phyloP scores from a whole-genome alignment of 2,797 vertebrate genomes.

The Hozukius guyotensis region DNA sequence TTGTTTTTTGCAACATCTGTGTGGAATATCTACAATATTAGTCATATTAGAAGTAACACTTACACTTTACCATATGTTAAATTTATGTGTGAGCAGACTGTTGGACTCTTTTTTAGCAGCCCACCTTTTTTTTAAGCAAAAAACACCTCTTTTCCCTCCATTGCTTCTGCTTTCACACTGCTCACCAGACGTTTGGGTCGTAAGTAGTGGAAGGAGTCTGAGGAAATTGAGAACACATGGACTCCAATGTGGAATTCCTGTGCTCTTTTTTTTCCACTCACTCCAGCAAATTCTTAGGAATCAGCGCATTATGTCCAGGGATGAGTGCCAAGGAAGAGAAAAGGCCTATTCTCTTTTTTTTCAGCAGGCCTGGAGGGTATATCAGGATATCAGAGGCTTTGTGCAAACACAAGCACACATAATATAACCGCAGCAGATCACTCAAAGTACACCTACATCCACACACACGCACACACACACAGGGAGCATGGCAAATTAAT shows the following conservation, averaged over 20 bases:
- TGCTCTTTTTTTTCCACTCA: slow-evolving; percentile 57
- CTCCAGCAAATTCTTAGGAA: slow-evolving; percentile 66
- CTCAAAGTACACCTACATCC: background rate
- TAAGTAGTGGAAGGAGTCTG: slow-evolving; percentile 42
- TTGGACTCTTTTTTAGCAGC: slow-evolving; percentile 10
- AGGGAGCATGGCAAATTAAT: background rate
- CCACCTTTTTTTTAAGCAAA: background rate
- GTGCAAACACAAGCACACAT: background rate
- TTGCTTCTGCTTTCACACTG: background rate
- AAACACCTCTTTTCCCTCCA: slow-evolving; percentile 17
- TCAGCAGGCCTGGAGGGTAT: slow-evolving; percentile 25
- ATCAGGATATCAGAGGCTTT: slow-evolving; percentile 28
- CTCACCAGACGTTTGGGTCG: slow-evolving; percentile 44
- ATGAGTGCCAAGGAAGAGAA: slow-evolving; percentile 55
- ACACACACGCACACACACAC: background rate
- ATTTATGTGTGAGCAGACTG: slow-evolving; percentile 21
- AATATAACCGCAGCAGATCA: background rate
- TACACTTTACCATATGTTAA: slow-evolving; percentile 27
- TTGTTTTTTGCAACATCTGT: background rate
- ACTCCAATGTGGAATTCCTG: slow-evolving; percentile 69
- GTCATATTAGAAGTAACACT: slow-evolving; percentile 20
- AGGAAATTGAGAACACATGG: slow-evolving; percentile 83
- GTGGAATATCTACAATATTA: slow-evolving; percentile 17
- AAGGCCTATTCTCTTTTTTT: slow-evolving; percentile 31
- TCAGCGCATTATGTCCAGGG: slow-evolving; percentile 53